A percentile compares a stretch with the other conserved stretches of the same genome.
Evolutionary conservation across 2,113 vertebrate genomes (phyloP).

Genomic region (Phylloscopus trochiloides): DNA sequence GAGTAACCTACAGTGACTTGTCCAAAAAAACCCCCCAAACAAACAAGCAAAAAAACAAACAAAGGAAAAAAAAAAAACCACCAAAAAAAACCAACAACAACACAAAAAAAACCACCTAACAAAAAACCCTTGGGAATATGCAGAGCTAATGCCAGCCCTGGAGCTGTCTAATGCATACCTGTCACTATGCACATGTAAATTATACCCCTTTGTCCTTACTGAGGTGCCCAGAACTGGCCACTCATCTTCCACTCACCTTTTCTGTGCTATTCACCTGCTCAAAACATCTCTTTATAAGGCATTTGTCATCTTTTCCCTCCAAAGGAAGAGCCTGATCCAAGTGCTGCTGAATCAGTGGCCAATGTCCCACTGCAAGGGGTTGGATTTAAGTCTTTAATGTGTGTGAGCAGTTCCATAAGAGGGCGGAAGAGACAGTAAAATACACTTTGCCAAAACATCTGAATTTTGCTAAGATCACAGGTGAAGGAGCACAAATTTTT

Average conservation of each 20-base stretch:
- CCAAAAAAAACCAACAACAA: background rate
- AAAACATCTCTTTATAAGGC: background rate
- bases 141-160: background rate
- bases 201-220: background rate
- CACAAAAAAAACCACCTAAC: too few species aligned
- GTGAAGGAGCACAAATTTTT: background rate
- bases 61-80: too few species aligned
- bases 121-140: background rate
- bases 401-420: slow-evolving; percentile 8
- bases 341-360: background rate
- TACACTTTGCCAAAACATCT: background rate
- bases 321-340: background rate
- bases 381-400: background rate
- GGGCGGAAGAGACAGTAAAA: slow-evolving; percentile 45
- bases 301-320: background rate
- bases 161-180: background rate
- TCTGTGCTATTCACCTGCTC: background rate
- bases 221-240: background rate
- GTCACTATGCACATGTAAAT: background rate
- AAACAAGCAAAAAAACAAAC: background rate
- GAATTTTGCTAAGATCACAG: background rate
- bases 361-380: background rate
- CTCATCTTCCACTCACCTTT: background rate
- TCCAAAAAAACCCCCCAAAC: too few species aligned
- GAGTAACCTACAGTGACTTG: background rate